phyloP scores from a whole-genome alignment of 2,113 vertebrate genomes.

The Callopanchax toddi region DNA sequence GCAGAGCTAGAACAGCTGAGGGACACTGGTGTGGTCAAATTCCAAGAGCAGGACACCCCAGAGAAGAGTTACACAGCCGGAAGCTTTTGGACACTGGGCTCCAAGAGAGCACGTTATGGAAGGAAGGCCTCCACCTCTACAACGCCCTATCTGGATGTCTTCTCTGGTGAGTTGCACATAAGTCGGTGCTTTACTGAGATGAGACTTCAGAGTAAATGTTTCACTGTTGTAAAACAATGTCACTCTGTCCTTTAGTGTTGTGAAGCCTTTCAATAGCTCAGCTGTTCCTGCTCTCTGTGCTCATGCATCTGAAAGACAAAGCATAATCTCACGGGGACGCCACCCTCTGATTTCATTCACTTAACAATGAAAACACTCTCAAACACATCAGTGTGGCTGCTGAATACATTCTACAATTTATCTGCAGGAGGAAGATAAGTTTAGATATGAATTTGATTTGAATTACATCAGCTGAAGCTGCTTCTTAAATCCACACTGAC shows the following conservation, averaged over 20 bases:
- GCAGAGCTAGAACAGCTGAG: conserved; percentile 76
- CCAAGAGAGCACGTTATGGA: conserved; percentile 76
- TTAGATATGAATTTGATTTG: no score
- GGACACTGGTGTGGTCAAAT: conserved; percentile 64
- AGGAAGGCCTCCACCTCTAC: conserved; percentile 67
- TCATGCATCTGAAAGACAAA: conserved; percentile 46
- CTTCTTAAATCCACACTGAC: neutral
- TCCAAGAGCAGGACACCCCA: conserved; percentile 61
- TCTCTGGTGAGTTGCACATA: conserved; percentile 87
- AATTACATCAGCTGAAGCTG: no score
- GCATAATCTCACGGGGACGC: conserved; percentile 30
- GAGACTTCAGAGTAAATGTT: conserved; percentile 33
- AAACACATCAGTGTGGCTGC: conserved; percentile 26
- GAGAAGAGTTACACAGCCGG: conserved; percentile 61
- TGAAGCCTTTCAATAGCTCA: conserved; percentile 53
- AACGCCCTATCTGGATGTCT: conserved; percentile 86
- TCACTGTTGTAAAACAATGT: conserved; percentile 42
- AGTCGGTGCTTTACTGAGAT: conserved; percentile 12
- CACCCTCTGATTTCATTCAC: conserved; percentile 21
- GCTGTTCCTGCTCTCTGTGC: conserved; percentile 52
- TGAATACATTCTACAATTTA: conserved; percentile 58
- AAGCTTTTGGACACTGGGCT: conserved; percentile 74
- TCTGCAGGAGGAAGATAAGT: no score
- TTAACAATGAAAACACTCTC: conserved; percentile 3
- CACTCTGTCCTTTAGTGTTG: conserved; percentile 47